Base-by-base conservation (phyloP, 2,888 invertebrate genomes). In the Drosophila paracracens region DNA sequence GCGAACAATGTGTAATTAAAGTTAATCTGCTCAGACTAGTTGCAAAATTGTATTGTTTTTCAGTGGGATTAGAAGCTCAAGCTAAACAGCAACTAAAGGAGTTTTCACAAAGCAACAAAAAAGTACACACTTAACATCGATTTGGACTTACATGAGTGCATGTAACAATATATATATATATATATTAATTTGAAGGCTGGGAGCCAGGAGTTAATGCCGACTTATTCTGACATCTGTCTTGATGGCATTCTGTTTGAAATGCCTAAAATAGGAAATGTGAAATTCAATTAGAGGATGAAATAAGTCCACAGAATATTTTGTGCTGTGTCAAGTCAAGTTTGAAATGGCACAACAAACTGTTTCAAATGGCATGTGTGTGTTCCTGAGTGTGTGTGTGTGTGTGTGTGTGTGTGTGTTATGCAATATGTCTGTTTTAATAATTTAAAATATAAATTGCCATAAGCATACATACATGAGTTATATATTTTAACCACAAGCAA, bases 381-480 rank as follows among this genome's bases (percentile, higher is more conserved):
- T 13, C 4, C 13, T n/a, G 7, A 11, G 21, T 16, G 13, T 21
- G 13, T 8, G 10, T 18, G 0, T 21, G 4, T 18, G 16, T 53
- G 13, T 53, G 16, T 35, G 7, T 25, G 21, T 51, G 7, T 48
- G 8, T 48, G 7, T 52, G 67, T 68, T 81, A 83, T 76, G 76
- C 82, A 86, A 88, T 82, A 88, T 82, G 87, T 75, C 76, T 65
- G 82, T 83, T 90, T 90, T 86, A 87, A 87, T 87, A 87, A 86
- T 87, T 90, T 83, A 88, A 90, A 87, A 86, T 88, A 87, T 86
- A 87, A 90, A 87, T 87, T 87, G 87, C 90, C 76, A 72, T 71
- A 80, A 88, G 83, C 77, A 76, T 74, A 81, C 70, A 83, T 31
- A 66, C 64, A 64, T 82, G 79, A 81, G 77, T 82, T 86, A 84